phyloP scores from a whole-genome alignment of 2,888 invertebrate genomes.

The Ceramica pisi region DNA sequence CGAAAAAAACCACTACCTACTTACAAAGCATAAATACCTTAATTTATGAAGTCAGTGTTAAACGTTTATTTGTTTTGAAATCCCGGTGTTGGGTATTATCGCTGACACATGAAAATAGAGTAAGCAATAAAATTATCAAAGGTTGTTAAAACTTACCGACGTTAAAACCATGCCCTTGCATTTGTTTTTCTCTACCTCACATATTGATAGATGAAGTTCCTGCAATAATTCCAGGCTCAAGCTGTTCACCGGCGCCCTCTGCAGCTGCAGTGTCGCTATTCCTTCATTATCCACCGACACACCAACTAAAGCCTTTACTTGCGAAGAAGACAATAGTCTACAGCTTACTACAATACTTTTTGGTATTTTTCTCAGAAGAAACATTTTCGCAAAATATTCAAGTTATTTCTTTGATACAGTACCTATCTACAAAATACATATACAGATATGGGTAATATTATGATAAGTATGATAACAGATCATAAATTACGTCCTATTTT shows the following conservation, averaged over 20 bases:
- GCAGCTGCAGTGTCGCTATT: conserved; percentile 92
- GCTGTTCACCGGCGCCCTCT: conserved; percentile 94
- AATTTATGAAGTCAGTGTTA: too few relatives aligned
- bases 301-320: conserved; percentile 41
- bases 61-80: too few relatives aligned
- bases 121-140: too few relatives aligned
- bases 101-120: too few relatives aligned
- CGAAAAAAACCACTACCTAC: too few relatives aligned
- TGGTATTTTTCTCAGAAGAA: conserved; percentile 10
- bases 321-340: conserved; percentile 18
- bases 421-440: neutral
- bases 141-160: too few relatives aligned
- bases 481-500: neutral
- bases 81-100: too few relatives aligned
- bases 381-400: conserved; percentile 25
- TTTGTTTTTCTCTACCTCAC: conserved; percentile 90
- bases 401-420: neutral
- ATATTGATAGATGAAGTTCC: conserved; percentile 90
- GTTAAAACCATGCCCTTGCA: conserved; percentile 86
- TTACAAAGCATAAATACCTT: too few relatives aligned
- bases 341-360: neutral
- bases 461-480: conserved; percentile 24
- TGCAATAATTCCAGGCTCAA: conserved; percentile 92
- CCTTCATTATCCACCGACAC: conserved; percentile 89
- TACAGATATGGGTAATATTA: conserved; percentile 8